Percentiles rank a stretch among this genome's conserved stretches.
phyloP scores from a whole-genome alignment of 2,113 vertebrate genomes.

The Diadophis punctatus region DNA sequence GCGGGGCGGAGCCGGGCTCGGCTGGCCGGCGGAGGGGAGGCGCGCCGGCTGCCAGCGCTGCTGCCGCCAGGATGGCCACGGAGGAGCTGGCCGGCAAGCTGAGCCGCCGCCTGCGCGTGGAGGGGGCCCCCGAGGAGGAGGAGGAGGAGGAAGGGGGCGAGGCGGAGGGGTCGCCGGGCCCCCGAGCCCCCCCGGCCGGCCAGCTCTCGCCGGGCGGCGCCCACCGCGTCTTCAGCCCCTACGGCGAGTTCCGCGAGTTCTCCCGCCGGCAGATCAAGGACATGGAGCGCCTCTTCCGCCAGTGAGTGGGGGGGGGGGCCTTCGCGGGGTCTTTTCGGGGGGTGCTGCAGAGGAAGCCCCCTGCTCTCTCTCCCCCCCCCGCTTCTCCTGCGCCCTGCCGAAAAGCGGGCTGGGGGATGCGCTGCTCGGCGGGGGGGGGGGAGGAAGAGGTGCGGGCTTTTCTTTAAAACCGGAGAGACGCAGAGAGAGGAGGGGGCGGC shows the following conservation, averaged over 20 bases:
- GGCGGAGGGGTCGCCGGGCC: constrained; percentile 61
- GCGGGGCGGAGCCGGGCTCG: neutral
- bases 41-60: neutral
- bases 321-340: too few relatives aligned
- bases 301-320: constrained; percentile 73
- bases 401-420: neutral
- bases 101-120: neutral
- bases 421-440: neutral
- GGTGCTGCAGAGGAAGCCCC: neutral
- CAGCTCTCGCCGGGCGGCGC: constrained; percentile 76
- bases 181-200: neutral
- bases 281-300: constrained; percentile 92
- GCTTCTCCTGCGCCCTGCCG: neutral
- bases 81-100: neutral
- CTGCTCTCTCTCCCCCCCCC: neutral
- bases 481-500: neutral
- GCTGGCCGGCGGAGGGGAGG: neutral
- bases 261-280: constrained; percentile 91
- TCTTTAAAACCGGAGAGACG: neutral
- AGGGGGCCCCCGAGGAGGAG: neutral
- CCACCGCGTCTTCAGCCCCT: constrained; percentile 86
- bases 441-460: neutral
- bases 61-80: neutral
- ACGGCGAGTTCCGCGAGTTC: constrained; percentile 94
- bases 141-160: neutral